Percentiles rank a stretch among this genome's conserved stretches.
phyloP scores from a whole-genome alignment of 2,888 invertebrate genomes.

The Megamerina dolium region DNA sequence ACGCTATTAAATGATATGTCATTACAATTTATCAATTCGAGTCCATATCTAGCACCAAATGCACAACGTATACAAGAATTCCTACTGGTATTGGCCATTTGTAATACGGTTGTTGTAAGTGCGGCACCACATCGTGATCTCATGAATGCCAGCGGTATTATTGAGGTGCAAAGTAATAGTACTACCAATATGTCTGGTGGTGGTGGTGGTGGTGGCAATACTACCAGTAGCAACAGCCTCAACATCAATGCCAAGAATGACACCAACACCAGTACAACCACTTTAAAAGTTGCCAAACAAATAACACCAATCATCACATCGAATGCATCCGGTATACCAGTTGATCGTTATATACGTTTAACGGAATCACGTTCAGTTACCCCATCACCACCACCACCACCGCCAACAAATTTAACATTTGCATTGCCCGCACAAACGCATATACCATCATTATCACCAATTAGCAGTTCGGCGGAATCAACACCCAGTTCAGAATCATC shows the following conservation, averaged over 20 bases:
- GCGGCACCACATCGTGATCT: constrained; percentile 66
- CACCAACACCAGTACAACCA: constrained; percentile 4
- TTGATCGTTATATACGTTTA: constrained; percentile 61
- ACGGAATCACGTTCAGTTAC: constrained; percentile 73
- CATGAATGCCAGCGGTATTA: constrained; percentile 66
- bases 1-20: constrained; percentile 53
- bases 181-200: constrained; percentile 15
- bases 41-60: constrained; percentile 52
- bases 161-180: constrained; percentile 50
- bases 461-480: constrained; percentile 53
- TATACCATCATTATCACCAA: constrained; percentile 52
- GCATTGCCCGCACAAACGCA: constrained; percentile 44
- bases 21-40: constrained; percentile 21
- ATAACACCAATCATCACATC: too few relatives aligned
- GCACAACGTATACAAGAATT: constrained; percentile 79
- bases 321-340: constrained; percentile 31
- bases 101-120: constrained; percentile 95
- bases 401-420: constrained; percentile 53
- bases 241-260: constrained; percentile 11
- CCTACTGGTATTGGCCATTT: constrained; percentile 82
- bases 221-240: constrained; percentile 1
- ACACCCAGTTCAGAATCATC: constrained; percentile 53
- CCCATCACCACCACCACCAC: constrained; percentile 71
- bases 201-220: background rate
- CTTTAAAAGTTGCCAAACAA: constrained; percentile 20